phyloP scores from a whole-genome alignment of 2,888 invertebrate species.

The Camponotus fellah region DNA sequence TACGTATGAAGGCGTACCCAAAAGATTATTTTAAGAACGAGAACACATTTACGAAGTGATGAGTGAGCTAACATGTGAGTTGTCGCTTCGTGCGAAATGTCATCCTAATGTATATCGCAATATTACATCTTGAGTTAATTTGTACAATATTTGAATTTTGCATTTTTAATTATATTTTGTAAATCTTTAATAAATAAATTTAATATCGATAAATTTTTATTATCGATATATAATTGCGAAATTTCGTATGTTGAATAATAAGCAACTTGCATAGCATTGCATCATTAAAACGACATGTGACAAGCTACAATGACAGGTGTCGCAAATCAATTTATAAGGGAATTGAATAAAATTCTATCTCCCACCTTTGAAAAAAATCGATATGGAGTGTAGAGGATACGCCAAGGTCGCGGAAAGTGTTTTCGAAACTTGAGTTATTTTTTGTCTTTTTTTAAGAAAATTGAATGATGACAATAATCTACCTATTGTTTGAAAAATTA shows the following conservation, averaged over 20 bases:
- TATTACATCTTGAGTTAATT: conserved; percentile 1
- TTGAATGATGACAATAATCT: conserved; percentile 14
- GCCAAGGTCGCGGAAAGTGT: conserved; percentile 59
- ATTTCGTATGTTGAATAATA: not conserved
- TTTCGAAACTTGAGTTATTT: not conserved
- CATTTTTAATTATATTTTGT: not conserved
- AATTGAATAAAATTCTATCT: not conserved
- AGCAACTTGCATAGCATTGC: conserved; percentile 37
- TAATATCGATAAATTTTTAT: too few species aligned
- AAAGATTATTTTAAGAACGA: conserved; percentile 47
- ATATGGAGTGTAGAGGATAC: conserved; percentile 56
- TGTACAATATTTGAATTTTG: not conserved
- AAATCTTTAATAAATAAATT: not conserved
- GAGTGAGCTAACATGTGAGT: not conserved
- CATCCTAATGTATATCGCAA: conserved; percentile 7
- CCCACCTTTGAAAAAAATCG: not conserved
- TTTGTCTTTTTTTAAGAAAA: not conserved
- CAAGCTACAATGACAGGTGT: not conserved
- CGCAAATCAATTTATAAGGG: not conserved
- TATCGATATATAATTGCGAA: not conserved
- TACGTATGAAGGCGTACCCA: not conserved
- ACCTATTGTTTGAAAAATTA: not conserved
- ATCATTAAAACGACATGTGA: conserved; percentile 5
- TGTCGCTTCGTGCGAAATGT: not conserved
- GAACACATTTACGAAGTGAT: not conserved